A percentile compares a stretch with the other conserved stretches of the same genome.
phyloP scores from a whole-genome alignment of 2,113 vertebrate species.

The Cynoglossus semilaevis region DNA sequence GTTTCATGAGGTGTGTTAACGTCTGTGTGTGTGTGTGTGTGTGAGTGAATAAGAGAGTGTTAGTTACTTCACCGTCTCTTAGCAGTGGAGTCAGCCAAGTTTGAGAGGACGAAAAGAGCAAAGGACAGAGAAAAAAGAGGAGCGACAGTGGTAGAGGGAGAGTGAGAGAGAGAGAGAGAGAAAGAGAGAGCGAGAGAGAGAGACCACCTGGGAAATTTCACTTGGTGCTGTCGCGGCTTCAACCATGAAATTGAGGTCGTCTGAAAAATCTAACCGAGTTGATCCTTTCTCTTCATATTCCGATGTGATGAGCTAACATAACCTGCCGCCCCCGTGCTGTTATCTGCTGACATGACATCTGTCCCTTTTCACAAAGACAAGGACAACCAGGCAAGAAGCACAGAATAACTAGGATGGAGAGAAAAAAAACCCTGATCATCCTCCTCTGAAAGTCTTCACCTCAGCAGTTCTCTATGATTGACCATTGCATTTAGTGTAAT shows the following conservation, averaged over 20 bases:
- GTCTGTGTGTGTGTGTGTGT: neutral
- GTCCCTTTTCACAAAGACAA: constrained; percentile 30
- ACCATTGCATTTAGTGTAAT: no score
- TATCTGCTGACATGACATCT: constrained; percentile 49
- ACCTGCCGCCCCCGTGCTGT: constrained; percentile 40
- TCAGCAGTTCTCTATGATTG: no score
- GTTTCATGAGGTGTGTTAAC: neutral
- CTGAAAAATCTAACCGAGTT: constrained; percentile 63
- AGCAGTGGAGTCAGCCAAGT: constrained; percentile 26
- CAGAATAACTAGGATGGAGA: constrained; percentile 4
- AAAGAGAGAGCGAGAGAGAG: constrained; percentile 4
- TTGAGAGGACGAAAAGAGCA: constrained; percentile 11
- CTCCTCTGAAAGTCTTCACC: no score
- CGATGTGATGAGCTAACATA: constrained; percentile 72
- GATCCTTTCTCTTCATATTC: constrained; percentile 69
- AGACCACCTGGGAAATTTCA: constrained; percentile 77
- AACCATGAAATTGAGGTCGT: constrained; percentile 82
- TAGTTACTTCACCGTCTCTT: constrained; percentile 17
- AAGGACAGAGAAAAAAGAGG: constrained; percentile 6
- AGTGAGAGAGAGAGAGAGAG: neutral
- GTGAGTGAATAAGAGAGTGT: constrained; percentile 3
- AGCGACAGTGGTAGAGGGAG: neutral
- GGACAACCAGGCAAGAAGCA: constrained; percentile 22
- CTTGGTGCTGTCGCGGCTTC: constrained; percentile 54
- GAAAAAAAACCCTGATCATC: no score